phyloP scores from a whole-genome alignment of 2,888 invertebrate species.

The Tuta absoluta region DNA sequence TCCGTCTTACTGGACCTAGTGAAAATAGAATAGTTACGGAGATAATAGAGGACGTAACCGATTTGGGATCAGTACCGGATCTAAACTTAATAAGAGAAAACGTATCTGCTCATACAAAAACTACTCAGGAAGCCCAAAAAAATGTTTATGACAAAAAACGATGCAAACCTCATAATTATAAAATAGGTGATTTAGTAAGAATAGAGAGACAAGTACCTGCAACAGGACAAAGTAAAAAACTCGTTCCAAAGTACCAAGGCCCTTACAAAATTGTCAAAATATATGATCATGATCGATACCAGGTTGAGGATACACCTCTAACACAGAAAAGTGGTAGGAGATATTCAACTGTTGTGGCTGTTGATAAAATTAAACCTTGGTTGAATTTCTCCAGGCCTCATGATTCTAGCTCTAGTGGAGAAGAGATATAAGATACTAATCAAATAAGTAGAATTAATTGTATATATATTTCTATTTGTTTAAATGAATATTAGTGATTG shows the following conservation, averaged over 20 bases:
- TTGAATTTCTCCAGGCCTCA: conserved; percentile 25
- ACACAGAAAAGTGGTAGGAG: background rate
- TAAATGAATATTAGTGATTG: too few relatives aligned
- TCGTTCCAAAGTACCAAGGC: conserved; percentile 21
- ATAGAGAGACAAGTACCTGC: conserved; percentile 24
- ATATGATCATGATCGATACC: conserved; percentile 2
- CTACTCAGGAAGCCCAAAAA: too few relatives aligned
- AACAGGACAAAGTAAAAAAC: conserved; percentile 21
- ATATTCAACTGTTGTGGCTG: conserved; percentile 1
- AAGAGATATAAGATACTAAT: too few relatives aligned
- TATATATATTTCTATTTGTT: too few relatives aligned
- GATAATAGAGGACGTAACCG: too few relatives aligned
- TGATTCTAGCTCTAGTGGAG: too few relatives aligned
- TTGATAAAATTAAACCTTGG: conserved; percentile 26
- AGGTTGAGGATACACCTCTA: conserved; percentile 9
- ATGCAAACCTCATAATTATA: conserved; percentile 16
- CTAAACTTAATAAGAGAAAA: too few relatives aligned
- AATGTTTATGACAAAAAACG: conserved; percentile 20
- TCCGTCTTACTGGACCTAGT: background rate
- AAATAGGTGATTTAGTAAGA: conserved; percentile 29
- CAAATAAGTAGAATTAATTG: too few relatives aligned
- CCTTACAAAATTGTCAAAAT: conserved; percentile 5
- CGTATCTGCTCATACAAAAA: conserved; percentile 7
- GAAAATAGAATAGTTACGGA: background rate
- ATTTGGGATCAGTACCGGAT: too few relatives aligned